Conservation (phyloP, 1,140 invertebrate species). For the Trypoxylus dichotomus region DNA sequence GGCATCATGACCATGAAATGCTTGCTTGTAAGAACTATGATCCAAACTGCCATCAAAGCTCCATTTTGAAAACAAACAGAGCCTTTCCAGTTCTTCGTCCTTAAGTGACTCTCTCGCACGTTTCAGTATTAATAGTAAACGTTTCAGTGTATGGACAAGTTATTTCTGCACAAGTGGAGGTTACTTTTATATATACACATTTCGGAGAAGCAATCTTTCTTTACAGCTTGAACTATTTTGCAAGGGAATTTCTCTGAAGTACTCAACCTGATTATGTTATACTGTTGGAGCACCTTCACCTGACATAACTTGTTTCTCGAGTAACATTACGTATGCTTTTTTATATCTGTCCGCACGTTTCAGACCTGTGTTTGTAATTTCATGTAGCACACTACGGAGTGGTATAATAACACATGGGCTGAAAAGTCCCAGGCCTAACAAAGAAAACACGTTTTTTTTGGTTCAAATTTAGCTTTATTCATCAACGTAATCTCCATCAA, state of each 20-base stretch:
- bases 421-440: too few relatives aligned
- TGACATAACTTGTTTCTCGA: too few relatives aligned
- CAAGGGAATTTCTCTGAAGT: constrained; percentile 1
- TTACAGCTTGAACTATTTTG: constrained; percentile 7
- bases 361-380: too few relatives aligned
- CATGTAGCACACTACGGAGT: too few relatives aligned
- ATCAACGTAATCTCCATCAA: too few relatives aligned
- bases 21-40: constrained; percentile 29
- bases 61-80: background rate
- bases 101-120: background rate
- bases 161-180: background rate
- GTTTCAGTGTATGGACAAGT: background rate
- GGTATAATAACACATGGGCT: too few relatives aligned
- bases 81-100: background rate
- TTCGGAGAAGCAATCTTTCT: constrained; percentile 10
- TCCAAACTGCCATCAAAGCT: constrained; percentile 15
- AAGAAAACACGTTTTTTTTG: too few relatives aligned
- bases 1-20: background rate
- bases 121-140: background rate
- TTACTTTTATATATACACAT: background rate
- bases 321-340: background rate
- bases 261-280: background rate
- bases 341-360: background rate
- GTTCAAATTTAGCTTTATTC: too few relatives aligned
- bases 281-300: constrained; percentile 7